Base-by-base conservation (phyloP, 2,113 vertebrate genomes). In the Amia ocellicauda region DNA sequence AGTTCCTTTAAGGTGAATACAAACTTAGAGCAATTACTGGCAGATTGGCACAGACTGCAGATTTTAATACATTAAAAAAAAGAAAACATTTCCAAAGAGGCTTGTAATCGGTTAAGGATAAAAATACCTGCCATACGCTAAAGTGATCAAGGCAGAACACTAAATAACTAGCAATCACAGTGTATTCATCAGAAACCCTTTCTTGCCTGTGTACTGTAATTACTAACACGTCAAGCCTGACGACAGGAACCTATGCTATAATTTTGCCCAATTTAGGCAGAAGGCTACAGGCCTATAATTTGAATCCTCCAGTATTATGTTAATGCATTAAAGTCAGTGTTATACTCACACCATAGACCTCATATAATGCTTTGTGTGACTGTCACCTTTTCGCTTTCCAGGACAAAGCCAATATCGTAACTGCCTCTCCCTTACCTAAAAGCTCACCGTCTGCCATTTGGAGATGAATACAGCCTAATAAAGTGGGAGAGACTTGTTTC, bases 161-260 rank as follows among this genome's bases (percentile, higher is more conserved):
- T 86, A 84, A 88, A 88, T 84, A 61, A 83, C 72, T 71, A 68
- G 82, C 85, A 89, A 89, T 89, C 85, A 90, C 60, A 66, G 56
- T 73, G 69, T 66, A 87, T 81, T 86, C 88, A 88, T 87, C 83
- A 74, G 75, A 70, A 72, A 67, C 67, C 43, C 73, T 71, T 76
- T 72, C 73, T 74, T 64, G 69, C 71, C 77, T 50, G 73, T 70
- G 66, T 74, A 64, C 76, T 84, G 78, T 86, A 87, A 90, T 90
- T 90, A 86, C 79, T 68, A 63, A 77, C 70, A 76, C 85, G 76
- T 82, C 83, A 82, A 80, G 69, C 70, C 69, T 77, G 42, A 69
- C 66, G 72, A 80, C 83, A 84, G 75, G 76, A 81, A 75, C 79
- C 81, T 73, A 68, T 51, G 71, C 83, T 80, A 75, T 85, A 85